A percentile compares a stretch with the other conserved stretches of the same genome.
These are phyloP conservation scores for Alouatta caraya DNA, from an alignment of 2,797 vertebrate genomes.

Conservation along the genomic window DNA sequence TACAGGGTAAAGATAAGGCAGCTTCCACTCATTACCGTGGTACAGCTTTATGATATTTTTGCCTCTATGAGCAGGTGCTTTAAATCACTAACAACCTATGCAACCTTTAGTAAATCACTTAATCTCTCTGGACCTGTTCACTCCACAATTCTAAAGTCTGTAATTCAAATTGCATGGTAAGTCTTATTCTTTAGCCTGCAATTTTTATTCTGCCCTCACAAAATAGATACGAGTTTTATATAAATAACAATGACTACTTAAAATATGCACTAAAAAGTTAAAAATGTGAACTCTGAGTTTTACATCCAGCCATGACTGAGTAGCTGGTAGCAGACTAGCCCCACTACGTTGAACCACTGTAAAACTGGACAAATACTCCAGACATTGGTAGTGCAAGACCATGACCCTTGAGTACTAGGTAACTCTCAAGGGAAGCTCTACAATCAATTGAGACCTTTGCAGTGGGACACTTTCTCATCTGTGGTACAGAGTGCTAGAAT, in stretches of 20 bases:
- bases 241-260: not conserved
- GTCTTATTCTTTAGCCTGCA: not conserved
- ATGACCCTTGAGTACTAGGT: not conserved
- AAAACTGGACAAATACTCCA: not conserved
- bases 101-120: constrained; percentile 52
- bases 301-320: not conserved
- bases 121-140: not conserved
- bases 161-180: not conserved
- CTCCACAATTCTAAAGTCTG: not conserved
- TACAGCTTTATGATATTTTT: not conserved
- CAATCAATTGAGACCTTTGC: not conserved
- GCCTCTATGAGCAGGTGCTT: constrained; percentile 31
- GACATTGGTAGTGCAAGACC: not conserved
- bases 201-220: not conserved
- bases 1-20: constrained; percentile 42
- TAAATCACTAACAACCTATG: constrained; percentile 48
- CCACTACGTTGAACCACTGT: not conserved
- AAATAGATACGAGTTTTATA: not conserved
- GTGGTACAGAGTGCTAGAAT: not conserved
- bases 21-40: constrained; percentile 16
- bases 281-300: constrained; percentile 15
- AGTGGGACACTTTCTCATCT: not conserved
- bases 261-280: not conserved
- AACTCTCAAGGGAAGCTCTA: not conserved
- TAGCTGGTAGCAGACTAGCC: not conserved